Evolutionary conservation across 2,888 invertebrate genomes (phyloP).

Genomic region (Andrena bucephala): DNA sequence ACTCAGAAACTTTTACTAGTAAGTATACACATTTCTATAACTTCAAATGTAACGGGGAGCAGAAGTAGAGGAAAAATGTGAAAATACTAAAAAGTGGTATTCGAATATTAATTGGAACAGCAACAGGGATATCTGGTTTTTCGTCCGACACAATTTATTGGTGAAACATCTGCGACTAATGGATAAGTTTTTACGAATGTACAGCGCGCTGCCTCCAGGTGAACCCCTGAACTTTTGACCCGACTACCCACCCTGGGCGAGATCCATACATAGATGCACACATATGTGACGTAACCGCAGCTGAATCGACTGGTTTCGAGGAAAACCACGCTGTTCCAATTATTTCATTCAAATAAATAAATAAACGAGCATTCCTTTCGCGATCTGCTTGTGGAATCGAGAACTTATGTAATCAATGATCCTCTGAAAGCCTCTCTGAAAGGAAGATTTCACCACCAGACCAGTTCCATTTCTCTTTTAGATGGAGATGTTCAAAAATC

Average conservation of each 20-base stretch:
- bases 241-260: slow-evolving; percentile 29
- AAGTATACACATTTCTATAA: no score
- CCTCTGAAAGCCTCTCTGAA: neutral
- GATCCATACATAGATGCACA: slow-evolving; percentile 4
- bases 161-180: slow-evolving; percentile 15
- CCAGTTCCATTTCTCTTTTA: neutral
- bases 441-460: neutral
- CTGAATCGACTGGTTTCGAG: slow-evolving; percentile 10
- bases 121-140: neutral
- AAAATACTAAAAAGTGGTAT: no score
- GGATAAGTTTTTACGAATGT: neutral
- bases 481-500: neutral
- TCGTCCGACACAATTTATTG: slow-evolving; percentile 7
- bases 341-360: slow-evolving; percentile 30
- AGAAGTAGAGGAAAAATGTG: no score
- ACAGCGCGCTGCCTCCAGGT: slow-evolving; percentile 20
- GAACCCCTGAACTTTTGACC: slow-evolving; percentile 62
- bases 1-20: no score
- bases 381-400: neutral
- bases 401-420: slow-evolving; percentile 12
- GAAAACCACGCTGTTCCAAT: slow-evolving; percentile 26
- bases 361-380: neutral
- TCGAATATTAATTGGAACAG: no score
- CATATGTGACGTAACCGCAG: slow-evolving; percentile 13
- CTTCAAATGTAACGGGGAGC: no score